phyloP scores from a whole-genome alignment of 2,888 invertebrate species.

The Keiferia lycopersicella region DNA sequence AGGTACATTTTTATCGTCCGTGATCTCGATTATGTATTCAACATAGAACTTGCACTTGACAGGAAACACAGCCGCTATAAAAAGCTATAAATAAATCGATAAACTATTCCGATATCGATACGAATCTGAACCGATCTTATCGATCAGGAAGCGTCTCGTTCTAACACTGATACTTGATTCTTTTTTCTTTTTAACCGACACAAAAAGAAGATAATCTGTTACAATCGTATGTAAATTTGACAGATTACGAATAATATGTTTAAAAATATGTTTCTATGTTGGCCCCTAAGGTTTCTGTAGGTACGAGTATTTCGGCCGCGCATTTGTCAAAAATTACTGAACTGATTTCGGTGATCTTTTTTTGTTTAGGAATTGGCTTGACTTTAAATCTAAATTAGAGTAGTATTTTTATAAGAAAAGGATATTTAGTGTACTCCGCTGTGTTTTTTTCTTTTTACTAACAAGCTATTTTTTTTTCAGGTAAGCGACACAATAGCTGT shows the following conservation, averaged over 20 bases:
- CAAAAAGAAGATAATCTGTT: too few species aligned
- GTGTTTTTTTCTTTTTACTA: constrained; percentile 2
- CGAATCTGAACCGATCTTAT: constrained; percentile 12
- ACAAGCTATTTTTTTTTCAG: constrained; percentile 25
- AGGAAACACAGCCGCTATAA: constrained; percentile 13
- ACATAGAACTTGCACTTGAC: background rate
- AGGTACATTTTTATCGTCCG: background rate
- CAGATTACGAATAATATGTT: too few species aligned
- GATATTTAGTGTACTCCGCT: too few species aligned
- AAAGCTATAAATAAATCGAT: constrained; percentile 16
- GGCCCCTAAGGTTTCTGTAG: too few species aligned
- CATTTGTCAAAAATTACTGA: too few species aligned
- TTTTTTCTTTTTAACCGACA: constrained; percentile 14
- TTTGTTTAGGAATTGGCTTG: too few species aligned
- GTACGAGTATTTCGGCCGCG: too few species aligned
- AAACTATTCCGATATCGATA: constrained; percentile 4
- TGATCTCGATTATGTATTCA: constrained; percentile 1
- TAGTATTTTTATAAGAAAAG: too few species aligned
- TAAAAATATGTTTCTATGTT: too few species aligned
- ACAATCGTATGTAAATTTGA: too few species aligned
- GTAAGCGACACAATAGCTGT: constrained; percentile 28
- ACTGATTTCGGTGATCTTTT: too few species aligned
- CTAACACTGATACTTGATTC: constrained; percentile 17
- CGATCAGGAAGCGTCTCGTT: constrained; percentile 2
- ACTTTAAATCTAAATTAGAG: too few species aligned